Evolutionary conservation across 2,797 vertebrate genomes (phyloP).

Genomic region (Artibeus lituratus): DNA sequence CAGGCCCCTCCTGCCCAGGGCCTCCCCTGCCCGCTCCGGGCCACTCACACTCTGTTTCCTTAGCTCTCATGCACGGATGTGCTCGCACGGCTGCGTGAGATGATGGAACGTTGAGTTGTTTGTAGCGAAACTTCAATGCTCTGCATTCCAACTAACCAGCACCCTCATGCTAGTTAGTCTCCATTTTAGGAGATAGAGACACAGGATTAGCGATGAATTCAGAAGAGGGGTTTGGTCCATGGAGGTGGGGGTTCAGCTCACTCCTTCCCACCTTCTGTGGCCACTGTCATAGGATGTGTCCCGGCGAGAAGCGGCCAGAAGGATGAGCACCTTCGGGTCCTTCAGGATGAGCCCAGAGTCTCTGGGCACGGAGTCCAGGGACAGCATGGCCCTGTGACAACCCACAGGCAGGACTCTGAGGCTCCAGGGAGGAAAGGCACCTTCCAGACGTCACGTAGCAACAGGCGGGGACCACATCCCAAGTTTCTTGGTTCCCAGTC

Average conservation of each 20-base stretch:
- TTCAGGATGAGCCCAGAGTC: not conserved
- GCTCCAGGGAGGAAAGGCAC: not conserved
- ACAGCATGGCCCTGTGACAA: not conserved
- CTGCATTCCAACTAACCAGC: not conserved
- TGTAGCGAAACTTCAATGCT: not conserved
- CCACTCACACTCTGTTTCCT: not conserved
- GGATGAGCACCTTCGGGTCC: not conserved
- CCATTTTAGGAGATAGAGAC: not conserved
- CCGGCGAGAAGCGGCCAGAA: not conserved
- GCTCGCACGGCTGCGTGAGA: no score
- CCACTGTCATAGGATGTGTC: not conserved
- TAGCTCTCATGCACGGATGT: not conserved
- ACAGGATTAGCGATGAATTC: not conserved
- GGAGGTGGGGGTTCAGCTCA: not conserved
- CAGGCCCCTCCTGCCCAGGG: not conserved
- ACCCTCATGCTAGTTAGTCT: not conserved
- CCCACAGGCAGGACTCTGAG: not conserved
- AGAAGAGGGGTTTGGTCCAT: not conserved
- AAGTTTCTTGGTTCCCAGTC: not conserved
- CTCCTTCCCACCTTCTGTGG: not conserved
- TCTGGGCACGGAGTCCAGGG: not conserved
- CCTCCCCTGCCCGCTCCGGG: not conserved
- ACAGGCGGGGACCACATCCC: not conserved
- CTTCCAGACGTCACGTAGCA: not conserved
- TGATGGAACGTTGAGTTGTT: not conserved